These are phyloP conservation scores for Wiebesia pumilae DNA, from an alignment of 1,140 invertebrate species.

Conservation along the genomic window DNA sequence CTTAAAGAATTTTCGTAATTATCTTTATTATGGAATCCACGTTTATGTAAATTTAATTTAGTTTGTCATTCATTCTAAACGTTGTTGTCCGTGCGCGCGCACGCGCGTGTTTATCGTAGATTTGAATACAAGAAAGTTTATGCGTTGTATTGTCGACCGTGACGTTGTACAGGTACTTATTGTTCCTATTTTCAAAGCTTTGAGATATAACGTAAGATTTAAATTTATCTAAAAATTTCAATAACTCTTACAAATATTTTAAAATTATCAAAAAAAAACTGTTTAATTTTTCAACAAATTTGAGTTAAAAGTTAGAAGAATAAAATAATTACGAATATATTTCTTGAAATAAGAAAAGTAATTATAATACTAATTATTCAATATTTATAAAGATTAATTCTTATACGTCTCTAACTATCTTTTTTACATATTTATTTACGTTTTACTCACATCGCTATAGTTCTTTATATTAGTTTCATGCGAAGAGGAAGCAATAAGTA, in stretches of 20 bases:
- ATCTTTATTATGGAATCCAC: not conserved
- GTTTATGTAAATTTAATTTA: not conserved
- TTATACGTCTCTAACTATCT: no score
- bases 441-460: not conserved
- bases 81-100: not conserved
- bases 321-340: not conserved
- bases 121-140: slow-evolving; percentile 9
- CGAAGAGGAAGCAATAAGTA: slow-evolving; percentile 22
- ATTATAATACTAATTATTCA: not conserved
- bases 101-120: not conserved
- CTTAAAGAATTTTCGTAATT: not conserved
- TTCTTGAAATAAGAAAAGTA: not conserved
- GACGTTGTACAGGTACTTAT: not conserved
- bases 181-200: not conserved
- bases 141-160: not conserved
- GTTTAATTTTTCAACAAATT: not conserved
- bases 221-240: not conserved
- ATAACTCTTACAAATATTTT: not conserved
- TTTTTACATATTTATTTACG: not conserved
- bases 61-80: not conserved
- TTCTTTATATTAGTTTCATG: not conserved
- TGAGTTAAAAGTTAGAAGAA: not conserved
- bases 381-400: not conserved
- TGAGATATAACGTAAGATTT: not conserved
- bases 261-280: not conserved